phyloP scores from a whole-genome alignment of 2,888 invertebrate species.

The Taenaris catops region DNA sequence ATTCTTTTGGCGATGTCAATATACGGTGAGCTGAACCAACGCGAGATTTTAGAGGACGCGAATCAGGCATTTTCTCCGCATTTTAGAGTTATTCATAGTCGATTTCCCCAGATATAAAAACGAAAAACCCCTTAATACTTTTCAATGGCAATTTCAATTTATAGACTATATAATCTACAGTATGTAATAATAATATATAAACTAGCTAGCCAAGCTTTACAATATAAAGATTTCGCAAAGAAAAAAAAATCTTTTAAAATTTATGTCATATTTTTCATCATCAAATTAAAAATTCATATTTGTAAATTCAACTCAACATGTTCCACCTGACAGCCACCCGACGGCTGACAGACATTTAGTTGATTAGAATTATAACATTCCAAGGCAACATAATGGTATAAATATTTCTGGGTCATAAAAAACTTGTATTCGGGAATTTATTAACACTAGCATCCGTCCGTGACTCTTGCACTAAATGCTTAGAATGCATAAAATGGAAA shows the following conservation, averaged over 20 bases:
- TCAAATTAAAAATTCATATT: background rate
- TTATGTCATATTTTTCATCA: background rate
- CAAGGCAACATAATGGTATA: slow-evolving; percentile 23
- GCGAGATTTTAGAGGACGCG: no score
- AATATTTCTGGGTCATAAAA: slow-evolving; percentile 26
- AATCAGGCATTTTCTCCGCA: no score
- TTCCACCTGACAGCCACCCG: slow-evolving; percentile 6
- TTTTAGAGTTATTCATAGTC: no score
- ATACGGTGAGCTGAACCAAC: no score
- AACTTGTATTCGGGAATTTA: slow-evolving; percentile 44
- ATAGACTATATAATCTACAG: no score
- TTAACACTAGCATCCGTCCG: background rate
- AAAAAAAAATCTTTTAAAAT: background rate
- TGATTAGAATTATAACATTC: slow-evolving; percentile 29
- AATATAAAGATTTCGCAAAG: no score
- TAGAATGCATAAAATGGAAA: background rate
- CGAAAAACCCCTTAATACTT: no score
- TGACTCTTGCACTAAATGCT: background rate
- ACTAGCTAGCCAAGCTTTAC: no score
- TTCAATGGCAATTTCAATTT: no score
- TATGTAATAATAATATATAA: no score
- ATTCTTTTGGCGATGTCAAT: no score
- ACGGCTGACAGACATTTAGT: slow-evolving; percentile 22
- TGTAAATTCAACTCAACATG: slow-evolving; percentile 10
- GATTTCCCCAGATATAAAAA: no score